A percentile compares a stretch with the other conserved stretches of the same genome.
Conservation (phyloP, 2,113 vertebrate genomes). For the Mesembrinibis cayennensis region DNA sequence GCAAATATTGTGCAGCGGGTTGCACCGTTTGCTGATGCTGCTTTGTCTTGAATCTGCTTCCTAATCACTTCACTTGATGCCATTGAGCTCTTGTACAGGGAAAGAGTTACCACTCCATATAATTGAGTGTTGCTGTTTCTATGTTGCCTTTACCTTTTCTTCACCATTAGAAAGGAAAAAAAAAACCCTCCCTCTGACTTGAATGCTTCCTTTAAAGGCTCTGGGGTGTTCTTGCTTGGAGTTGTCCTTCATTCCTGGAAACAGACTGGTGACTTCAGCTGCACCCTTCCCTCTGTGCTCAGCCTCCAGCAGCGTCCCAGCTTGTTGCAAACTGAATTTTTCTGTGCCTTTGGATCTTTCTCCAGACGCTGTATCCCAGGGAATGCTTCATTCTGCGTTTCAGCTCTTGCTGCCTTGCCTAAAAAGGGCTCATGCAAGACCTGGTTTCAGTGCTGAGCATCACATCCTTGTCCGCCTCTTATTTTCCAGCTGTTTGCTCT, state of each 20-base stretch:
- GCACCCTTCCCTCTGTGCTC: background rate
- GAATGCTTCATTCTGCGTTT: background rate
- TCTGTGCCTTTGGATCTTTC: background rate
- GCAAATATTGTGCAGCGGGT: fast-evolving
- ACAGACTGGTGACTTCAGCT: background rate
- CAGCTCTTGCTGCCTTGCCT: background rate
- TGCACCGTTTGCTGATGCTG: background rate
- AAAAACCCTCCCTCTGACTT: background rate
- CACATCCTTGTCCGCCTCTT: background rate
- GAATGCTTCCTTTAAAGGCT: background rate
- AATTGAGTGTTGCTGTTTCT: background rate
- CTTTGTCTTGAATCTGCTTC: background rate
- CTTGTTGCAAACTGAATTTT: background rate
- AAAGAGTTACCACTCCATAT: background rate
- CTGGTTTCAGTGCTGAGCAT: background rate
- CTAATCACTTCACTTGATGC: background rate
- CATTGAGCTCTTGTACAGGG: background rate
- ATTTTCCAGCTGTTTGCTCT: background rate
- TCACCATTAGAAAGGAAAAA: background rate
- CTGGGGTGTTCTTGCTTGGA: background rate
- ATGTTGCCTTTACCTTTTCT: background rate
- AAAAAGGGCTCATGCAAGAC: background rate
- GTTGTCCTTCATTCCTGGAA: background rate
- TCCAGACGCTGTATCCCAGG: background rate
- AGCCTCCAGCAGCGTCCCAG: background rate